Percentiles rank a stretch among this genome's conserved stretches.
phyloP scores from a whole-genome alignment of 2,113 vertebrate genomes.

The Pelecanus crispus region DNA sequence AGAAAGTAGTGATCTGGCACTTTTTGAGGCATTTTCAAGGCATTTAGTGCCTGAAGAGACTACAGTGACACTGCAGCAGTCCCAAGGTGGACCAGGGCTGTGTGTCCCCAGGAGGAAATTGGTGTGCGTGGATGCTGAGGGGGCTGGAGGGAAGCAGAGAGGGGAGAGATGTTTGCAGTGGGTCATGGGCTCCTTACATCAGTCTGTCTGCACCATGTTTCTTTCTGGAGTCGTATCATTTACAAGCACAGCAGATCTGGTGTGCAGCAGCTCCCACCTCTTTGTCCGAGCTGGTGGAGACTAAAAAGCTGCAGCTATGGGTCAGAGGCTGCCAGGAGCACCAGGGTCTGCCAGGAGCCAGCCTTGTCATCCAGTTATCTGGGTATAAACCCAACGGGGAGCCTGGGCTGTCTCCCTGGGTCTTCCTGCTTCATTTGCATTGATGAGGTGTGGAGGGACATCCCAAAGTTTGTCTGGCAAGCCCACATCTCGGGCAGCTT shows the following conservation, averaged over 20 bases:
- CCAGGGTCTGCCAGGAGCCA: neutral
- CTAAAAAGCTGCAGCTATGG: neutral
- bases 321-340: neutral
- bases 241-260: neutral
- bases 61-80: neutral
- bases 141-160: neutral
- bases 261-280: neutral
- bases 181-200: neutral
- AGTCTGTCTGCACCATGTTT: neutral
- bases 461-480: neutral
- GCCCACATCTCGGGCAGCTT: neutral
- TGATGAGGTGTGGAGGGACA: neutral
- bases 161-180: neutral
- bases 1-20: neutral
- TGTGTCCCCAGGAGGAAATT: neutral
- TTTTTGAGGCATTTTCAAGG: neutral
- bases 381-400: neutral
- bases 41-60: neutral
- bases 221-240: neutral
- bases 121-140: neutral
- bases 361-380: neutral
- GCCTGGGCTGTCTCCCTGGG: neutral
- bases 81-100: neutral
- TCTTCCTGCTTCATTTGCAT: neutral
- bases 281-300: fast-evolving